A percentile compares a stretch with the other conserved stretches of the same genome.
phyloP scores from a whole-genome alignment of 2,113 vertebrate species.

The Actinemys pallida region DNA sequence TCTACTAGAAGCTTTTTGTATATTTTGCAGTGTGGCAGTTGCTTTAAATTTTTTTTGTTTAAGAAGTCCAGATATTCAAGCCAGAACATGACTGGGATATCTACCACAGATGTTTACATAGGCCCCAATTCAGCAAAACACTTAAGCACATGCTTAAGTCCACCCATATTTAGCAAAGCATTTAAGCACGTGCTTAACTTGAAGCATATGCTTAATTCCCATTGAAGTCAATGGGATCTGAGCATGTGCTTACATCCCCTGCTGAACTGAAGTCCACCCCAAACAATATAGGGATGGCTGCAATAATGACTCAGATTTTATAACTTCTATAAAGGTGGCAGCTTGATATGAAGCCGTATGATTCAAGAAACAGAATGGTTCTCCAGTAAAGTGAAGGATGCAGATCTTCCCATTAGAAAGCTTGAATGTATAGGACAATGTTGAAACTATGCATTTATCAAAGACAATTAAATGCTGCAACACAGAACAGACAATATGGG shows the following conservation, averaged over 20 bases:
- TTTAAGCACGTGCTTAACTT: neutral
- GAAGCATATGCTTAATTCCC: neutral
- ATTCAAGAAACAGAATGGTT: neutral
- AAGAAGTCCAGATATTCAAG: neutral
- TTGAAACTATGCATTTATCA: neutral
- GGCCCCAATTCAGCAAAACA: neutral
- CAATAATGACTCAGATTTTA: neutral
- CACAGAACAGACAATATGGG: fast-evolving
- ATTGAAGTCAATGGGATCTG: neutral
- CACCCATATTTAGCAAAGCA: neutral
- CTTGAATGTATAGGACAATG: neutral
- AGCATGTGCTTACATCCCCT: neutral
- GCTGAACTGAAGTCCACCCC: neutral
- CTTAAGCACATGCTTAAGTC: neutral
- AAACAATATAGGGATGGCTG: conserved; percentile 4
- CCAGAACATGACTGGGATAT: neutral
- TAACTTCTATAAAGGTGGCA: neutral
- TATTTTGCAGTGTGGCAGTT: neutral
- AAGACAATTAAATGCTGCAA: neutral
- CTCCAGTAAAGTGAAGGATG: neutral
- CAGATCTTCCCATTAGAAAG: neutral
- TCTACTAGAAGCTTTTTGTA: neutral
- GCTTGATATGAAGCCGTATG: neutral
- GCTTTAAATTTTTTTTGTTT: neutral
- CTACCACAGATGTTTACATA: neutral